phyloP scores from a whole-genome alignment of 2,888 invertebrate genomes.

The Oligia latruncula region DNA sequence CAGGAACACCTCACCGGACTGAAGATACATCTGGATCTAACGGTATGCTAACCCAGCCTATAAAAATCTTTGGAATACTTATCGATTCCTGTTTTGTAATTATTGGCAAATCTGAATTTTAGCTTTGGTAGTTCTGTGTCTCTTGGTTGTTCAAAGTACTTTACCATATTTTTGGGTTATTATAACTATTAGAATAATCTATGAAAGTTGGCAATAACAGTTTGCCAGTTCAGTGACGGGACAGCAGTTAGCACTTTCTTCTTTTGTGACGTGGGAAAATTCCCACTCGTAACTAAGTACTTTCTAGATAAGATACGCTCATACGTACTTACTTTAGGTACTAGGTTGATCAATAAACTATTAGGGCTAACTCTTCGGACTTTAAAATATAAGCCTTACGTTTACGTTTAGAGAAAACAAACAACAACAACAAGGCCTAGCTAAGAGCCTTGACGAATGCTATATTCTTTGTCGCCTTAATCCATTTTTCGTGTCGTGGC shows the following conservation, averaged over 20 bases:
- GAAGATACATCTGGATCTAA: conserved; percentile 80
- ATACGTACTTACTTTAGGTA: not conserved
- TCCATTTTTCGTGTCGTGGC: not conserved
- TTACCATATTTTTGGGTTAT: not conserved
- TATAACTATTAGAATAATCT: conserved; percentile 2
- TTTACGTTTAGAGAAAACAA: not conserved
- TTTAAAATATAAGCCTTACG: not conserved
- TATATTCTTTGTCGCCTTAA: not conserved
- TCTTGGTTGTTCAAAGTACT: not conserved
- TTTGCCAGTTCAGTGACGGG: conserved; percentile 1
- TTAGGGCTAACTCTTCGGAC: not conserved
- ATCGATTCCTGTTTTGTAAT: not conserved
- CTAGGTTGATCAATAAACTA: conserved; percentile 8
- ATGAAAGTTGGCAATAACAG: conserved; percentile 6
- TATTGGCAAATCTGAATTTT: not conserved
- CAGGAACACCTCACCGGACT: conserved; percentile 78
- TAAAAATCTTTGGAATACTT: not conserved
- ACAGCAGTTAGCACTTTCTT: conserved; percentile 32
- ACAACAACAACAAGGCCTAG: not conserved
- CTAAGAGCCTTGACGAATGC: not conserved
- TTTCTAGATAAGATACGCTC: not conserved
- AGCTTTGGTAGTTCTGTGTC: not conserved
- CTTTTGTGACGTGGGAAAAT: conserved; percentile 35
- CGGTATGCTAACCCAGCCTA: conserved; percentile 67
- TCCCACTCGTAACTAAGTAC: conserved; percentile 10